These are phyloP conservation scores for Anodontia alba DNA, from an alignment of 2,888 invertebrate genomes.

Conservation along the genomic window DNA sequence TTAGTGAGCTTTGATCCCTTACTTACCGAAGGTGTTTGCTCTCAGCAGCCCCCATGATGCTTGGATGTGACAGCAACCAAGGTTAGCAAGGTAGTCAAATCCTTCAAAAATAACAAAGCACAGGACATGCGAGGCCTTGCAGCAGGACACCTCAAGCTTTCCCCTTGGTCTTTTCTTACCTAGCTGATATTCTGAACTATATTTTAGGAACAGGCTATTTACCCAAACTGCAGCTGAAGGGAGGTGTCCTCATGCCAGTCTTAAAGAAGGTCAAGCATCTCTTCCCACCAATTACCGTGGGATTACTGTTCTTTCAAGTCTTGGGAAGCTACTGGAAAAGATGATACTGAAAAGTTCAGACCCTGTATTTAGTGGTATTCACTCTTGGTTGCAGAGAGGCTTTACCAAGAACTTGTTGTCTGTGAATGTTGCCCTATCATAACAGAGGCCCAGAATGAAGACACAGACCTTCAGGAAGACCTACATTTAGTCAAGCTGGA, in stretches of 20 bases:
- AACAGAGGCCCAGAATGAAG: no score
- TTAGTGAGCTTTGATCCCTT: no score
- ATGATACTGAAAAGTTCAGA: not conserved
- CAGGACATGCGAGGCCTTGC: no score
- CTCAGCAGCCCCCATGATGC: no score
- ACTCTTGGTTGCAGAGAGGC: not conserved
- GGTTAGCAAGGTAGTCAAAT: no score
- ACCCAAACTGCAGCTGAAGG: conserved; percentile 6
- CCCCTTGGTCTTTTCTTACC: not conserved
- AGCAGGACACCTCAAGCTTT: not conserved
- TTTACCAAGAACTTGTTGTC: not conserved
- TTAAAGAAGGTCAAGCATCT: not conserved
- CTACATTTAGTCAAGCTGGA: no score
- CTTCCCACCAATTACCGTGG: conserved; percentile 15
- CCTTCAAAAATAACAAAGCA: no score
- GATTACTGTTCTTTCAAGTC: not conserved
- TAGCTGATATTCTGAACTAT: not conserved
- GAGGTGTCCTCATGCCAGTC: not conserved
- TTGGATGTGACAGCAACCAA: no score
- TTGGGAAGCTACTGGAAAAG: conserved; percentile 11
- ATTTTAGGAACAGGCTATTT: not conserved
- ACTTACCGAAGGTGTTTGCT: no score
- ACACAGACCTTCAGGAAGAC: no score
- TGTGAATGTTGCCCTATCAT: no score
- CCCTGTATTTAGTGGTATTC: not conserved